phyloP scores from a whole-genome alignment of 2,113 vertebrate species.

The Theristicus caerulescens region DNA sequence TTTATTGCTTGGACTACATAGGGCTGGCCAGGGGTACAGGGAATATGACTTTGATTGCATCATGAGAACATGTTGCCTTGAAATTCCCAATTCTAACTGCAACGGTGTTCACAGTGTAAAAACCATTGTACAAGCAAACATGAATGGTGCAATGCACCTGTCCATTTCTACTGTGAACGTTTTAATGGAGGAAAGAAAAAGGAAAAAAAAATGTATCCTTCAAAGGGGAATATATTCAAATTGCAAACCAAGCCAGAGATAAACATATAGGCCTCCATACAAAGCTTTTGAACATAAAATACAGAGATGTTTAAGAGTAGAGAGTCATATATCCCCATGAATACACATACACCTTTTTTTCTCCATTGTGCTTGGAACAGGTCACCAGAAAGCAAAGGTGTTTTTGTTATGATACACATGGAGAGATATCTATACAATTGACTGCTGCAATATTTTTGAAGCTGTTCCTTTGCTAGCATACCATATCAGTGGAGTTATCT shows the following conservation, averaged over 20 bases:
- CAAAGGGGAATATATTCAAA: neutral
- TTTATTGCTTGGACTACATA: slow-evolving; percentile 31
- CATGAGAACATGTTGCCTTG: neutral
- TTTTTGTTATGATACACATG: neutral
- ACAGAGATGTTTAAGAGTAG: neutral
- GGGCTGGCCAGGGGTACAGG: neutral
- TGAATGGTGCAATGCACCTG: neutral
- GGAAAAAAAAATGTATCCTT: neutral
- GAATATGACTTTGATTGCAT: slow-evolving; percentile 6
- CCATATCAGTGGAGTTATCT: neutral
- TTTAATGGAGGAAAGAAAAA: neutral
- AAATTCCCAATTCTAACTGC: neutral
- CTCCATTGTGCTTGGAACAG: neutral
- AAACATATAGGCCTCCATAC: neutral
- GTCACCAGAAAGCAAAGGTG: neutral
- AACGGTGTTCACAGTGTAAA: neutral
- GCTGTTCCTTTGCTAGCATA: neutral
- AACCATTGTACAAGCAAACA: neutral
- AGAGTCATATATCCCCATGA: no score
- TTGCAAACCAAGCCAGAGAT: neutral
- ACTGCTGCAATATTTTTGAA: neutral
- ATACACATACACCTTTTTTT: neutral
- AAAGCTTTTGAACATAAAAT: neutral
- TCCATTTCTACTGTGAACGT: neutral
- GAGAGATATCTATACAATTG: rapidly evolving